These are phyloP conservation scores for Coturnix japonica DNA, from an alignment of 2,113 vertebrate genomes.

Conservation along the genomic window DNA sequence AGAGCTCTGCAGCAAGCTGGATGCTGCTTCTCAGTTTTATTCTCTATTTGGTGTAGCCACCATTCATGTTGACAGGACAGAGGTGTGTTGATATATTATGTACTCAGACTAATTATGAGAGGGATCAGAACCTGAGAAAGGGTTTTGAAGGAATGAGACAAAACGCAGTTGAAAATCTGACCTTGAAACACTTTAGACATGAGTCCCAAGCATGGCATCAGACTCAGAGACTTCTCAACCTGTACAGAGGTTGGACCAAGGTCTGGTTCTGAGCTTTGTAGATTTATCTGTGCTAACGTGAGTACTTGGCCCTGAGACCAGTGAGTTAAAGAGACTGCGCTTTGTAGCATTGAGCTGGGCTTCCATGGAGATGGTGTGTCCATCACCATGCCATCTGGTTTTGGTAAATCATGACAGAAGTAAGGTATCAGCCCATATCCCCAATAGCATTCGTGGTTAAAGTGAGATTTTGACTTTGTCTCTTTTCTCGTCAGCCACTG, in stretches of 20 bases:
- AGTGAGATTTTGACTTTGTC: not conserved
- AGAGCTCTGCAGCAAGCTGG: not conserved
- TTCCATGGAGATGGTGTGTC: not conserved
- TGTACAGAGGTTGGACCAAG: not conserved
- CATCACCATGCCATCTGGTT: not conserved
- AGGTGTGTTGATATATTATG: not conserved
- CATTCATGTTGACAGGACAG: not conserved
- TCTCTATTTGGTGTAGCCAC: slow-evolving; percentile 35
- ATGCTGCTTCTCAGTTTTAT: not conserved
- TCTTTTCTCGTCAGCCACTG: not conserved
- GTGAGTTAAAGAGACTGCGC: not conserved
- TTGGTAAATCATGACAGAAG: not conserved
- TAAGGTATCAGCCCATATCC: fast-evolving
- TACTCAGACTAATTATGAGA: slow-evolving; percentile 4
- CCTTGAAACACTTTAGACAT: slow-evolving; percentile 1
- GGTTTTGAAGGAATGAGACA: slow-evolving; percentile 26
- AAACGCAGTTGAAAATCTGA: slow-evolving; percentile 23
- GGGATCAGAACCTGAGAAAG: slow-evolving; percentile 6
- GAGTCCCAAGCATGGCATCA: not conserved
- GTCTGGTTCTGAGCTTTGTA: not conserved
- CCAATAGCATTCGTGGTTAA: not conserved
- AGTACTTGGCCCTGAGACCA: not conserved
- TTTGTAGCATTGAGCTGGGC: not conserved
- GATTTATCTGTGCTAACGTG: not conserved
- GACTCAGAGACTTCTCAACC: not conserved